These are phyloP conservation scores for Amia ocellicauda DNA, from an alignment of 2,113 vertebrate genomes.

Conservation along the genomic window DNA sequence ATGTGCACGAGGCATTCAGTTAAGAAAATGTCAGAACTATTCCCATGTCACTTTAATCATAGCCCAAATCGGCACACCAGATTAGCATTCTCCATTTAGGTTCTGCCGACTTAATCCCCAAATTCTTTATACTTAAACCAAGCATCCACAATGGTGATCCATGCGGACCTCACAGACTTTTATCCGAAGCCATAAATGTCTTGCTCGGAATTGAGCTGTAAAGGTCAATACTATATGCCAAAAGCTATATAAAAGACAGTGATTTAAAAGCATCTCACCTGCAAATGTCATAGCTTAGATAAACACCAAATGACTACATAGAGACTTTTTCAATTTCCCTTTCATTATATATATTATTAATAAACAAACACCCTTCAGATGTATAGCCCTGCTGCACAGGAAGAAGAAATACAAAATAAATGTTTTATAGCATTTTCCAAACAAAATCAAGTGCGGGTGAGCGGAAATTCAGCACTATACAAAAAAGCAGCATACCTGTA, in stretches of 20 bases:
- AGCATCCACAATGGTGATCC: neutral
- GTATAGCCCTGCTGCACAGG: no score
- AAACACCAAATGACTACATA: neutral
- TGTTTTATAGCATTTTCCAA: no score
- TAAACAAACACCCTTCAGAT: no score
- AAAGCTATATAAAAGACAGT: neutral
- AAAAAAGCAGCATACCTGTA: constrained; percentile 29
- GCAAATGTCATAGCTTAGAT: neutral
- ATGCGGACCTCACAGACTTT: neutral
- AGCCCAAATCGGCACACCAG: neutral
- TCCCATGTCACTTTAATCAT: neutral
- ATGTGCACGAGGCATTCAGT: constrained; percentile 8
- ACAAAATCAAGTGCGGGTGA: no score
- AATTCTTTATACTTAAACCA: neutral
- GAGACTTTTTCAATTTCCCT: no score
- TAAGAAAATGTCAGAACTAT: constrained; percentile 31
- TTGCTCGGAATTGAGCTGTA: neutral
- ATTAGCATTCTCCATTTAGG: neutral
- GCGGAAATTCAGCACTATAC: no score
- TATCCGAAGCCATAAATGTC: neutral
- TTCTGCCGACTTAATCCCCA: neutral
- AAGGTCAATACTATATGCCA: neutral
- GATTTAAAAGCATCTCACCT: neutral
- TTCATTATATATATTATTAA: no score
- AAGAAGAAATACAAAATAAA: no score